Percentiles rank a stretch among this genome's conserved stretches.
phyloP scores from a whole-genome alignment of 2,113 vertebrate species.

The Cricetomys ansorgei region DNA sequence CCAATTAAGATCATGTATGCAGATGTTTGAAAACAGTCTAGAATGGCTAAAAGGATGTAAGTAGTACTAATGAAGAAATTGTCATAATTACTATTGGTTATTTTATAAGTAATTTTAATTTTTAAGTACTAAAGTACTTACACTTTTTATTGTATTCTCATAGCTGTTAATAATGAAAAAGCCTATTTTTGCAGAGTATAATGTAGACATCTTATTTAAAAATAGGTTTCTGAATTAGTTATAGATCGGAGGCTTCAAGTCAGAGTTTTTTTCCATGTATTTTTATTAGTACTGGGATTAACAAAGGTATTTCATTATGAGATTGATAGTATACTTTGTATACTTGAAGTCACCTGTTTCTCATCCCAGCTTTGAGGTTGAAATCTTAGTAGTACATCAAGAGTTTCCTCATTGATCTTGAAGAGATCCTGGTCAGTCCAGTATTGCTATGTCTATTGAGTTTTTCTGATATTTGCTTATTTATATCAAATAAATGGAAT shows the following conservation, averaged over 20 bases:
- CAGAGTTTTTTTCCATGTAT: background rate
- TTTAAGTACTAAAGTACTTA: background rate
- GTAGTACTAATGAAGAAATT: background rate
- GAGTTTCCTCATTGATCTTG: background rate
- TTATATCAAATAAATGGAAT: background rate
- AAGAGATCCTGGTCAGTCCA: background rate
- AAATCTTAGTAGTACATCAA: background rate
- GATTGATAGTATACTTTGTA: background rate
- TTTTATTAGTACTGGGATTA: background rate
- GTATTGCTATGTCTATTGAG: background rate
- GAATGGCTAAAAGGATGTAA: background rate
- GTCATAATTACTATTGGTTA: background rate
- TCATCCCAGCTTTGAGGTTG: background rate
- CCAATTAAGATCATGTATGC: background rate
- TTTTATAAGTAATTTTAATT: background rate
- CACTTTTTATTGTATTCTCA: background rate
- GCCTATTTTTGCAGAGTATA: background rate
- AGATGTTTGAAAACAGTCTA: background rate
- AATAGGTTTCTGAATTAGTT: background rate
- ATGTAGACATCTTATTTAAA: background rate
- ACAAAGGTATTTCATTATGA: background rate
- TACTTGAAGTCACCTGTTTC: background rate
- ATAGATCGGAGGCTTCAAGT: background rate
- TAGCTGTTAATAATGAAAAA: background rate
- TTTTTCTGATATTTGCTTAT: background rate